Conservation (phyloP, 2,113 vertebrate species). For the Anthoscopus minutus region DNA sequence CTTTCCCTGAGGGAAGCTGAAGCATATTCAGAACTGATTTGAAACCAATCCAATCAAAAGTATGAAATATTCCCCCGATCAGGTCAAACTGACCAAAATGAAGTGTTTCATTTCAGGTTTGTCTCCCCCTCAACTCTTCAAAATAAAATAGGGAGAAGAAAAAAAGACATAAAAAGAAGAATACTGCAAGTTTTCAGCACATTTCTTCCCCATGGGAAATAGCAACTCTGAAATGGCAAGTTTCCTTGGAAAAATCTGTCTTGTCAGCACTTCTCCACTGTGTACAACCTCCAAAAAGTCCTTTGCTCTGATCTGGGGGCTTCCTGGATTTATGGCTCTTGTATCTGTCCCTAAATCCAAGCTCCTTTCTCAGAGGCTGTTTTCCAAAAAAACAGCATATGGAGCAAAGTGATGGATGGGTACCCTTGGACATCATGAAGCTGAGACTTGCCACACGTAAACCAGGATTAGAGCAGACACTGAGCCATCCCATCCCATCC, state of each 20-base stretch:
- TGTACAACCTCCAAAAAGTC: not conserved
- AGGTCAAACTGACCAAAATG: slow-evolving; percentile 48
- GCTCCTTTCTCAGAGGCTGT: not conserved
- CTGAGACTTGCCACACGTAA: not conserved
- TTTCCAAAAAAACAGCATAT: not conserved
- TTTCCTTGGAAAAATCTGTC: not conserved
- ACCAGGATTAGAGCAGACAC: not conserved
- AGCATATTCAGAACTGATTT: not conserved
- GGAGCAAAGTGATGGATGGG: not conserved
- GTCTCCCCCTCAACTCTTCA: not conserved
- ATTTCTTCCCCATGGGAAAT: not conserved
- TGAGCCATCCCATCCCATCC: not conserved
- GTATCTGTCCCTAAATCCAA: not conserved
- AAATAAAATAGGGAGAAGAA: not conserved
- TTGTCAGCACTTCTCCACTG: not conserved
- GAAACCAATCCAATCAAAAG: slow-evolving; percentile 39
- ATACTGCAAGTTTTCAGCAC: not conserved
- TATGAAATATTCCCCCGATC: not conserved
- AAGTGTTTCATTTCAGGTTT: slow-evolving; percentile 57
- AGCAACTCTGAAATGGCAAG: not conserved
- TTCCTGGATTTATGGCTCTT: not conserved
- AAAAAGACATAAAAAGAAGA: not conserved
- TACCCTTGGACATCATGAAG: not conserved
- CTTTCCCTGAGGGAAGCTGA: not conserved
- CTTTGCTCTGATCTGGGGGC: not conserved